Evolutionary conservation across 2,888 invertebrate species (phyloP), one percentile per base, ranked within the genome.

Genomic region (Craniophora ligustri): DNA sequence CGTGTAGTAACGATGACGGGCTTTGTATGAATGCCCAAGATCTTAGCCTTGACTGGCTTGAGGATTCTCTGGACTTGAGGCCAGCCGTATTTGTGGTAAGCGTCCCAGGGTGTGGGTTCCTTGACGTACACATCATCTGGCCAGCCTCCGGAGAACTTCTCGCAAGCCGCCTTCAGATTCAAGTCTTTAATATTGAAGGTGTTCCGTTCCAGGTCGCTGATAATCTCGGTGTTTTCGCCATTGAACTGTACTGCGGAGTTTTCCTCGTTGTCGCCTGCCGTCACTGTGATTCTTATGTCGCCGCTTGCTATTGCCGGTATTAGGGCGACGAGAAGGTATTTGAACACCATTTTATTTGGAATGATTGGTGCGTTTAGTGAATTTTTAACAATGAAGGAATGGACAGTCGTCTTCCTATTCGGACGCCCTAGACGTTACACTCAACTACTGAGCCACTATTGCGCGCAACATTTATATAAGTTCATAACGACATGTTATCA

Each of bases 61-160:
- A 84, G 42, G 0, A 67, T 72, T 23, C 78, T 73, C 8, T 41
- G 53, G 0, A 82, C 78, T 15, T 80, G 73, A 1, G 65, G 16
- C 82, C 82, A 82, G 11, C 63, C 56, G 39, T 71, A 73, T 0
- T 65, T 72, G n/a, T 58, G 39, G 62, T 76, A 83, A 0, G 84
- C 50, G 31, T 76, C 73, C 80, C 79, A 84, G 0, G 82, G 82
- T 0, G 84, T 84, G 0, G 82, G 82, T 23, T 78, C 79, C 19
- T 54, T 69, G 0, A 83, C 31, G 59, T 55, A 84, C 0, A 72
- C 78, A 15, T 79, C 69, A 8, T 69, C 56, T 0, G 84, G 83
- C 4, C 45, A 47, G 0, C n/a, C 26, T 0, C 81, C 81, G 15
- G 72, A 67, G 47, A 69, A 69, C 0, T 16, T 39, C 0, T 56